Base-by-base conservation (phyloP, 1,140 invertebrate species). In the Forficula auricularia region DNA sequence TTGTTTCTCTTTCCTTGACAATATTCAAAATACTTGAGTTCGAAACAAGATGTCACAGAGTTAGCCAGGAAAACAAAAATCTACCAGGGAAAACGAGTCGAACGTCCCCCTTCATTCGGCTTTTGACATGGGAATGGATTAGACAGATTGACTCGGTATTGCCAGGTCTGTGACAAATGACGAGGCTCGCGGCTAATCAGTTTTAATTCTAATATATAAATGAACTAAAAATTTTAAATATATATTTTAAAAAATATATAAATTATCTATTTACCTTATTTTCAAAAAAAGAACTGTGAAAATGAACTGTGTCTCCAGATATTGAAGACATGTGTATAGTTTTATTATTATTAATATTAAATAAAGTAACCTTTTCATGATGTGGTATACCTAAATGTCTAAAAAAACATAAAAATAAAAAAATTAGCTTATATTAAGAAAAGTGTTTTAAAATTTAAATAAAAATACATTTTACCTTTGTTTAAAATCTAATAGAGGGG, bases 231-330 rank as follows among this genome's bases (percentile, higher is more conserved):
- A 18, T 38, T 40, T 40, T 19, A 38, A 42, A 41, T 27, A 33
- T 41, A 40, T 16, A 37, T 20, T 19, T 36, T 30, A n/a, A 42
- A 40, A 0, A 32, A 13, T 36, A 35, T 42, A 38, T 45, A 37
- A 20, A 43, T 40, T 6, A 35, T 44, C 22, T 31, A 49, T 53
- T 59, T 61, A 88, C 82, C 70, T 86, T 87, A 56, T 86, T 77
- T 62, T 86, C 76, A 67, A 89, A 88, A 70, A 89, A 90, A 50
- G 85, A 89, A 59, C 85, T 86, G 63, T 89, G 83, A 68, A 90
- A 90, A 65, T 86, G 79, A 44, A 78, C 72, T 43, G 80, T 88
- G 58, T 75, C 84, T 49, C 85, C 85, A 37, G 83, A 85, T 60
- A 91, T 85, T 36, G 84, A 84, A 56, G 79, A 74, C 53, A 91